Percentiles rank a stretch among this genome's conserved stretches.
phyloP scores from a whole-genome alignment of 1,140 invertebrate species.

The Drosophila tristis region DNA sequence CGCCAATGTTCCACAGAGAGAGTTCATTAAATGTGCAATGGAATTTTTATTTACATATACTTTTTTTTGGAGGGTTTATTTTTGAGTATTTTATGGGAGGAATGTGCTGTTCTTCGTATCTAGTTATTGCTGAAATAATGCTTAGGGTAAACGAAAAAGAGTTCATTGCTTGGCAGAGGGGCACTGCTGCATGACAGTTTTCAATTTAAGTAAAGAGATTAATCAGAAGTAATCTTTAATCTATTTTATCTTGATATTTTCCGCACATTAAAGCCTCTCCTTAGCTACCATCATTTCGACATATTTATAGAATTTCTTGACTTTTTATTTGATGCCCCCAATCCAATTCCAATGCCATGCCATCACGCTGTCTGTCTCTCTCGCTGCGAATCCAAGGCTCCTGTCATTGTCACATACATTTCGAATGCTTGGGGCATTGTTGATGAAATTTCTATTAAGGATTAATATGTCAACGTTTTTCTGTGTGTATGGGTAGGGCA shows the following conservation, averaged over 20 bases:
- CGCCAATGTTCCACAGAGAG: constrained; percentile 12
- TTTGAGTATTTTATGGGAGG: neutral
- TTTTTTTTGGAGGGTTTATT: neutral
- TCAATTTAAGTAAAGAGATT: too few relatives aligned
- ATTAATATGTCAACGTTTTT: constrained; percentile 78
- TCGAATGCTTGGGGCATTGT: constrained; percentile 34
- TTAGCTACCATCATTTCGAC: too few relatives aligned
- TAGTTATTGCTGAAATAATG: too few relatives aligned
- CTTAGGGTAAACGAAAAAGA: too few relatives aligned
- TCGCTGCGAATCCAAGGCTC: constrained; percentile 6
- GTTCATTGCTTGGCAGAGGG: too few relatives aligned
- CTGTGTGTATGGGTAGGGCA: constrained; percentile 22
- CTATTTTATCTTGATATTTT: too few relatives aligned
- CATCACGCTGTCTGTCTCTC: constrained; percentile 12
- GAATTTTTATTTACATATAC: constrained; percentile 4
- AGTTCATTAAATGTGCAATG: constrained; percentile 67
- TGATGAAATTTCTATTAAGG: constrained; percentile 78
- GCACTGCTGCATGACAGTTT: too few relatives aligned
- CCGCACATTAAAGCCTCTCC: too few relatives aligned
- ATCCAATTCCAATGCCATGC: neutral
- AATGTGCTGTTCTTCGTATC: neutral
- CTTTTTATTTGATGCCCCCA: constrained; percentile 3
- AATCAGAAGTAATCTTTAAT: too few relatives aligned
- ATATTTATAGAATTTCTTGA: neutral
- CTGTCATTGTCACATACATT: constrained; percentile 38